A percentile compares a stretch with the other conserved stretches of the same genome.
Evolutionary conservation across 2,797 vertebrate genomes (phyloP).

Genomic region (Perodicticus potto): DNA sequence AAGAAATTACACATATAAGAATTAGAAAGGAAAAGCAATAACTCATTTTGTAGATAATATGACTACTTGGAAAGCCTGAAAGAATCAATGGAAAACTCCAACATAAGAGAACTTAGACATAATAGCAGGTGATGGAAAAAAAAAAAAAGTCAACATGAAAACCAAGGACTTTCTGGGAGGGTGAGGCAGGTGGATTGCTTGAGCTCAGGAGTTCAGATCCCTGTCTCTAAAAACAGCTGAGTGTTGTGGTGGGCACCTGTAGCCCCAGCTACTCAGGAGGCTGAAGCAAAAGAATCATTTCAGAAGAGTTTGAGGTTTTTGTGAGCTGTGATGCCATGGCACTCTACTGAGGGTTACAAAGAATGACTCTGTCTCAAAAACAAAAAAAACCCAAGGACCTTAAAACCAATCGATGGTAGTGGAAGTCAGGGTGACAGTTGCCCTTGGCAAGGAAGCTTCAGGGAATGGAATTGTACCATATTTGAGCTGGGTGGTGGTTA

Average conservation of each 20-base stretch:
- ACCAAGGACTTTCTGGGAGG: not conserved
- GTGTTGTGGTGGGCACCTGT: too few species aligned
- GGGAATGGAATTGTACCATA: fast-evolving
- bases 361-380: too few species aligned
- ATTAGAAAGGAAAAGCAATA: not conserved
- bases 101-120: not conserved
- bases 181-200: too few species aligned
- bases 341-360: too few species aligned
- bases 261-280: too few species aligned
- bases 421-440: not conserved
- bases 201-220: too few species aligned
- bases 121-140: not conserved
- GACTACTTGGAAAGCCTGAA: not conserved
- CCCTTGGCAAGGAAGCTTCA: not conserved
- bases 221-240: too few species aligned
- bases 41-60: not conserved
- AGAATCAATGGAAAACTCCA: not conserved
- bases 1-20: not conserved
- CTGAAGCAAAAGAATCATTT: too few species aligned
- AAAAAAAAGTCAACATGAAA: not conserved
- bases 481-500: not conserved
- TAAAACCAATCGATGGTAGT: not conserved
- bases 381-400: not conserved
- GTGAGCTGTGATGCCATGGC: too few species aligned
- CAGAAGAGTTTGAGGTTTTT: too few species aligned